phyloP scores from a whole-genome alignment of 2,113 vertebrate genomes.

The Alosa alosa region DNA sequence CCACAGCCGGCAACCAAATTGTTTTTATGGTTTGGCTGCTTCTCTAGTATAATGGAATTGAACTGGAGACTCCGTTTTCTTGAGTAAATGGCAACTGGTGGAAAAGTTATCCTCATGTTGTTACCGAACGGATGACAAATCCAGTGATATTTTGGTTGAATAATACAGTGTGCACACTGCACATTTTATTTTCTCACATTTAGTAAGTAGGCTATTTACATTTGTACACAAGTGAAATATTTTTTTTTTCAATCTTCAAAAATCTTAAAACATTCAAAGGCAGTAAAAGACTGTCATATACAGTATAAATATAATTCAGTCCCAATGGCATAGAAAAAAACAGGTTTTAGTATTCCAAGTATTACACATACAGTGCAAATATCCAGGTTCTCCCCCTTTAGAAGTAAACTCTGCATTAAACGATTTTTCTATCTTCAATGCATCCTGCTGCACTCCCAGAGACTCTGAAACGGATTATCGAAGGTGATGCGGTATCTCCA shows the following conservation, averaged over 20 bases:
- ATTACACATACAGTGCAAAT: constrained; percentile 51
- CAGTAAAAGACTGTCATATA: constrained; percentile 42
- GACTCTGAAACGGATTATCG: constrained; percentile 45
- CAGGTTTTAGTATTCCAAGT: constrained; percentile 30
- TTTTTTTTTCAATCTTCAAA: constrained; percentile 22
- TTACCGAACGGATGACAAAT: background rate
- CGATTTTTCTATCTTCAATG: background rate
- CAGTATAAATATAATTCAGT: constrained; percentile 38
- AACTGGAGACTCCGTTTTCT: background rate
- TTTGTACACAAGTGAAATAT: constrained; percentile 57
- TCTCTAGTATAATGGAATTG: background rate
- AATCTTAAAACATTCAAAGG: constrained; percentile 32
- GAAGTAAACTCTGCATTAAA: background rate
- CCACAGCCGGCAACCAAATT: background rate
- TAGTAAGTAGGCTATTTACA: constrained; percentile 71
- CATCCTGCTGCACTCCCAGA: background rate
- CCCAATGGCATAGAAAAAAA: constrained; percentile 17
- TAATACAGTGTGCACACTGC: background rate
- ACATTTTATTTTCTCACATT: constrained; percentile 45
- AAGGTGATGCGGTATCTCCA: constrained; percentile 65
- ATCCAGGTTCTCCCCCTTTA: constrained; percentile 35
- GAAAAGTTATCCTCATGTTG: background rate
- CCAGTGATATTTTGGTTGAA: background rate
- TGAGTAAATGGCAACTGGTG: background rate
- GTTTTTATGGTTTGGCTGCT: background rate